phyloP scores from a whole-genome alignment of 1,140 invertebrate genomes.

The Magallana gigas region DNA sequence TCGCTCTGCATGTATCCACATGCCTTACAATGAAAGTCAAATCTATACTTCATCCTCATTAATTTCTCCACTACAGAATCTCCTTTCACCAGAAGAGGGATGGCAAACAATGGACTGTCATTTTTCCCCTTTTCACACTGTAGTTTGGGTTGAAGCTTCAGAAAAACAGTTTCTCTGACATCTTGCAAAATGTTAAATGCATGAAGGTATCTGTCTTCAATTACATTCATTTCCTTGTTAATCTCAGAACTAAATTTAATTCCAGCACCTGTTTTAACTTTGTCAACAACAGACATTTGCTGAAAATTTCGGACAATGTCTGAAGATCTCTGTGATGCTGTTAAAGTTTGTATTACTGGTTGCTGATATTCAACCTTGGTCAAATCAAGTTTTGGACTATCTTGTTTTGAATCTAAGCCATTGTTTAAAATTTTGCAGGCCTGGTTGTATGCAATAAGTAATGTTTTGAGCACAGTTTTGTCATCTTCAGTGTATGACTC shows the following conservation, averaged over 20 bases:
- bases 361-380: too few species aligned
- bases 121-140: constrained; percentile 74
- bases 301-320: constrained; percentile 39
- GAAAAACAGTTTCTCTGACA: constrained; percentile 73
- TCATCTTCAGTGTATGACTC: background rate
- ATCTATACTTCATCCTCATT: constrained; percentile 69
- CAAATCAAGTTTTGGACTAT: background rate
- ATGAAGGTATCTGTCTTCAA: constrained; percentile 58
- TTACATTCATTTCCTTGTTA: background rate
- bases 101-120: constrained; percentile 76
- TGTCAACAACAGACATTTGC: constrained; percentile 9
- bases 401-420: background rate
- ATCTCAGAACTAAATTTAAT: constrained; percentile 50
- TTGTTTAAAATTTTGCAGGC: constrained; percentile 63
- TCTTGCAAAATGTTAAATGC: constrained; percentile 67
- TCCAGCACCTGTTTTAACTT: constrained; percentile 61
- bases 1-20: constrained; percentile 70
- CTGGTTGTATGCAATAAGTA: constrained; percentile 70
- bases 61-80: constrained; percentile 61
- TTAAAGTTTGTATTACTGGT: background rate
- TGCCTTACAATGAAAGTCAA: constrained; percentile 62
- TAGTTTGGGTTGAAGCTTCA: constrained; percentile 67
- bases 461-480: constrained; percentile 63
- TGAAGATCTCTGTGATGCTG: background rate
- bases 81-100: constrained; percentile 70